Evolutionary conservation across 2,113 vertebrate species (phyloP).

Genomic region (Silurus asotus): DNA sequence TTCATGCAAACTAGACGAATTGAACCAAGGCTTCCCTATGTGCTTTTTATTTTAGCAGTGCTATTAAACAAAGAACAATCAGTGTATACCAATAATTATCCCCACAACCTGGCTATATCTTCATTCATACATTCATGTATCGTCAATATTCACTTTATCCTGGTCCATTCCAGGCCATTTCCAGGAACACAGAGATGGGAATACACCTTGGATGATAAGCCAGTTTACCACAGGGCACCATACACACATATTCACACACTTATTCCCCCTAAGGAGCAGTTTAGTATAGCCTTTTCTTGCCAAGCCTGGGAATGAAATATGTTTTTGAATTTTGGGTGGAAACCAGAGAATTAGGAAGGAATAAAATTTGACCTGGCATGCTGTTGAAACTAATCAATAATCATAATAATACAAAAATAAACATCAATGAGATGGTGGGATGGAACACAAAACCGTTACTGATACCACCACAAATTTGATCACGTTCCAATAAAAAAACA

Average conservation of each 20-base stretch:
- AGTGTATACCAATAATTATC: background rate
- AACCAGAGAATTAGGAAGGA: background rate
- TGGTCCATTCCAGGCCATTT: background rate
- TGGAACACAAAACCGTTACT: background rate
- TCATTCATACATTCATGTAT: background rate
- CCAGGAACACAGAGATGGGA: no score
- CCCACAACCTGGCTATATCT: background rate
- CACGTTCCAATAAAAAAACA: background rate
- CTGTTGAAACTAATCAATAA: background rate
- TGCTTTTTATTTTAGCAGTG: background rate
- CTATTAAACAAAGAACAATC: background rate
- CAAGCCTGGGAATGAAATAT: background rate
- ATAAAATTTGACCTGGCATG: background rate
- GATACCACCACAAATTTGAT: background rate
- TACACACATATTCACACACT: no score
- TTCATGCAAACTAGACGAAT: background rate
- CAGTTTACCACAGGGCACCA: no score
- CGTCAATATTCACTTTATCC: background rate
- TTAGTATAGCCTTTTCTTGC: background rate
- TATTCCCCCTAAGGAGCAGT: background rate
- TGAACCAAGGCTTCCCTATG: background rate
- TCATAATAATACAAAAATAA: no score
- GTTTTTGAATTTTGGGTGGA: background rate
- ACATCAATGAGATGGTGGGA: background rate
- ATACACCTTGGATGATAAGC: no score